Evolutionary conservation across 2,797 vertebrate species (phyloP), one percentile per base, ranked within the genome.

Genomic region (Crocidura indochinensis): DNA sequence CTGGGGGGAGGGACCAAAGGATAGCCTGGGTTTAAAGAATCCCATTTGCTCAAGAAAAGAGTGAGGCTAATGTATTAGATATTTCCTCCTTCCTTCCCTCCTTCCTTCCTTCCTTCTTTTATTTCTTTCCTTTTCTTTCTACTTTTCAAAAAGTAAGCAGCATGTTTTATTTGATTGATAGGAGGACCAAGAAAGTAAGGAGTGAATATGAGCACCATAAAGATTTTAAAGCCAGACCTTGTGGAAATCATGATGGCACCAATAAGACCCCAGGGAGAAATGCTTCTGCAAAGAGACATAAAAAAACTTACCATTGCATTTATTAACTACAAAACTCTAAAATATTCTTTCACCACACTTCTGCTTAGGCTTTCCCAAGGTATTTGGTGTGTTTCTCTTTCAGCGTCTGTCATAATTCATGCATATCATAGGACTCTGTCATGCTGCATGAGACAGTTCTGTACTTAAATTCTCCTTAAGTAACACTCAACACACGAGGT

Each of bases 211-310:
- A 15, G 12, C 6, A 11, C 3, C 4, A 6, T 0, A 27, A 0
- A 8, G 2, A 1, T 91, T 84, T 90, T 68, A 38, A 91, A 85
- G 1, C 17, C 2, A 17, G 11, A 4, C 14, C 3, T 68, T 47
- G 19, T 47, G 22, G 38, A 76, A 49, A 24, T n/a, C 31, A 5
- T 5, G 3, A 27, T 2, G 46, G 9, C 11, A 19, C 15, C 31
- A 69, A 46, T 2, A 44, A 12, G 2, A 8, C 4, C 9, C 4
- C 1, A 29, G 49, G 19, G 19, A 38, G 8, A 1, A 0, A 20
- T 60, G 22, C 7, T 72, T 73, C 14, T 69, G 3, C n/a, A 6
- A 51, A 5, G 8, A 19, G 20, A 10, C n/a, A 53, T 75, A 65
- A 14, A 65, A 14, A 3, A 10, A 72, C 27, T 22, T 22, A 46